These are phyloP conservation scores for Metaphire vulgaris DNA, from an alignment of 1,140 invertebrate genomes.

Conservation along the genomic window DNA sequence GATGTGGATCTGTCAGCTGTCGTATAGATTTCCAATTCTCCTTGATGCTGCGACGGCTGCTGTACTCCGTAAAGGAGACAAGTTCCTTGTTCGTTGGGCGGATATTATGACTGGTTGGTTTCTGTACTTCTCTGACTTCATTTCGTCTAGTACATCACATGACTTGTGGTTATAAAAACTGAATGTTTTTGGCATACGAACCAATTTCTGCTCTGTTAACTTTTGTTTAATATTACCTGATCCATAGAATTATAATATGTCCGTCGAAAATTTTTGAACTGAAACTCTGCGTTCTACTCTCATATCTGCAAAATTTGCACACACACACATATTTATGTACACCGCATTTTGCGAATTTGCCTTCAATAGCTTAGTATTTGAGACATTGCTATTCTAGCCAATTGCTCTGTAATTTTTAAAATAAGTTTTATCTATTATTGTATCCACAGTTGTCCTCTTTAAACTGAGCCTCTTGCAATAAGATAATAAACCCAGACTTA, in stretches of 20 bases:
- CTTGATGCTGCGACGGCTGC: conserved; percentile 43
- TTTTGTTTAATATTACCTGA: neutral
- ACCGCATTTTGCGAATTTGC: too few relatives aligned
- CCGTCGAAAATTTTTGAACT: neutral
- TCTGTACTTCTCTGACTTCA: neutral
- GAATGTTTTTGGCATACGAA: neutral
- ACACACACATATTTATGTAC: too few relatives aligned
- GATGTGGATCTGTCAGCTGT: conserved; percentile 40
- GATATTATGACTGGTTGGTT: conserved; percentile 44
- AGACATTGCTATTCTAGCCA: too few relatives aligned
- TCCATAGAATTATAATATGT: too few relatives aligned
- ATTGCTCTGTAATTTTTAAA: too few relatives aligned
- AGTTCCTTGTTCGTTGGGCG: conserved; percentile 41
- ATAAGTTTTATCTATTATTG: too few relatives aligned
- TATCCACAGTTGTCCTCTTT: too few relatives aligned
- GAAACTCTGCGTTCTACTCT: neutral
- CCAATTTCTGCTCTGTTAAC: neutral
- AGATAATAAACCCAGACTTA: too few relatives aligned
- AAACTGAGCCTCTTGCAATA: too few relatives aligned
- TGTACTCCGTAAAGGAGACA: conserved; percentile 39
- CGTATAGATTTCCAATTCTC: conserved; percentile 41
- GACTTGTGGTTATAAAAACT: neutral
- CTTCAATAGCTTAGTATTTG: too few relatives aligned
- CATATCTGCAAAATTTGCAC: too few relatives aligned
- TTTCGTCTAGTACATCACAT: neutral